Percentiles rank a stretch among this genome's conserved stretches.
Conservation (phyloP, 2,113 vertebrate species). For the Zapornia atra region DNA sequence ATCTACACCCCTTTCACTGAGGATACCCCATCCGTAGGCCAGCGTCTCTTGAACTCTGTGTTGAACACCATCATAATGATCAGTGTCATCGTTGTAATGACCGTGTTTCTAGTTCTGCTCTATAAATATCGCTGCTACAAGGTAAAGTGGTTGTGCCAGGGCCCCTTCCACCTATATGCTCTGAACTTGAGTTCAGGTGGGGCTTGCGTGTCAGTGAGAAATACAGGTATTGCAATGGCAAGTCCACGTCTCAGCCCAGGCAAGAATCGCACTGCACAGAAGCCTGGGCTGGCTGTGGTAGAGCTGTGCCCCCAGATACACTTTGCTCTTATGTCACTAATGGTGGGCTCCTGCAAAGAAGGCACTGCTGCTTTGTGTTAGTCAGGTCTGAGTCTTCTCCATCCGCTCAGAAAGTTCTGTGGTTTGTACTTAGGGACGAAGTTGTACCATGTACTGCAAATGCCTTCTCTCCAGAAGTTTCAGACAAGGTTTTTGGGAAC, state of each 20-base stretch:
- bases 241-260: background rate
- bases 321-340: background rate
- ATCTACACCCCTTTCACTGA: constrained; percentile 97
- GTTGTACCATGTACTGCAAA: background rate
- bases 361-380: background rate
- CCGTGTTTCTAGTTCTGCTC: constrained; percentile 90
- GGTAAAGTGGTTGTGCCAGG: constrained; percentile 69
- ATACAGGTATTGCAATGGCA: background rate
- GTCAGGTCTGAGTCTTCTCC: background rate
- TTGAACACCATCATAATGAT: constrained; percentile 98
- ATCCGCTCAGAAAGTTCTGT: background rate
- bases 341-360: background rate
- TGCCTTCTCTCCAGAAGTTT: background rate
- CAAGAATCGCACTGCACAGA: background rate
- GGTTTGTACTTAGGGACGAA: background rate
- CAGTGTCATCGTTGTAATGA: constrained; percentile 96
- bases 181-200: background rate
- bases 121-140: constrained; percentile 99
- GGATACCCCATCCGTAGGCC: constrained; percentile 87
- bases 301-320: background rate
- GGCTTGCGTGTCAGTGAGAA: background rate
- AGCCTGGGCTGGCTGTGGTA: background rate
- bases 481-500: background rate
- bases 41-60: constrained; percentile 90
- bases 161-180: background rate